phyloP scores from a whole-genome alignment of 2,113 vertebrate species.

The Falco punctatus region DNA sequence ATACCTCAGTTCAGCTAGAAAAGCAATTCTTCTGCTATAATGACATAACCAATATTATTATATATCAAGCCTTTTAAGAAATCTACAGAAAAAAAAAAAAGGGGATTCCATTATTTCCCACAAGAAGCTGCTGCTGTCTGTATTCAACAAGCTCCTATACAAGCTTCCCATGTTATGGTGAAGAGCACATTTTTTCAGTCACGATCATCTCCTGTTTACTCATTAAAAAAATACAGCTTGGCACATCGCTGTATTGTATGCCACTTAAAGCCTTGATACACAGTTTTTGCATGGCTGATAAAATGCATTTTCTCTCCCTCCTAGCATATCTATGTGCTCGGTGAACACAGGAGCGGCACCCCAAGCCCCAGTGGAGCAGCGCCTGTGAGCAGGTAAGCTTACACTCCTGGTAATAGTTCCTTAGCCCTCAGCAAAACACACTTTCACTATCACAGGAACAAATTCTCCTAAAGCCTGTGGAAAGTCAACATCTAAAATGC shows the following conservation, averaged over 20 bases:
- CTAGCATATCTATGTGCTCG: not conserved
- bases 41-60: constrained; percentile 12
- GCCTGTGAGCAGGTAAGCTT: not conserved
- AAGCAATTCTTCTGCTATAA: constrained; percentile 16
- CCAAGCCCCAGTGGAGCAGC: not conserved
- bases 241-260: not conserved
- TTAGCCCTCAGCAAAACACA: constrained; percentile 1
- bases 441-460: constrained; percentile 2
- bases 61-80: constrained; percentile 19
- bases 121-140: not conserved
- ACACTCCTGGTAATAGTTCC: not conserved
- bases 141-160: not conserved
- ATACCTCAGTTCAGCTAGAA: constrained; percentile 22
- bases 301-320: not conserved
- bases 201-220: not conserved
- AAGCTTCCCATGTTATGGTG: not conserved
- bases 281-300: not conserved
- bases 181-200: not conserved
- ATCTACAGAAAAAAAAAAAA: constrained; percentile 10
- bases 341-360: not conserved
- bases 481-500: constrained; percentile 45
- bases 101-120: not conserved
- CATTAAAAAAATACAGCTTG: not conserved
- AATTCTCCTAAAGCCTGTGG: not conserved
- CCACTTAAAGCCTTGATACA: not conserved